phyloP scores from a whole-genome alignment of 1,140 invertebrate genomes.

The Euwallacea similis region DNA sequence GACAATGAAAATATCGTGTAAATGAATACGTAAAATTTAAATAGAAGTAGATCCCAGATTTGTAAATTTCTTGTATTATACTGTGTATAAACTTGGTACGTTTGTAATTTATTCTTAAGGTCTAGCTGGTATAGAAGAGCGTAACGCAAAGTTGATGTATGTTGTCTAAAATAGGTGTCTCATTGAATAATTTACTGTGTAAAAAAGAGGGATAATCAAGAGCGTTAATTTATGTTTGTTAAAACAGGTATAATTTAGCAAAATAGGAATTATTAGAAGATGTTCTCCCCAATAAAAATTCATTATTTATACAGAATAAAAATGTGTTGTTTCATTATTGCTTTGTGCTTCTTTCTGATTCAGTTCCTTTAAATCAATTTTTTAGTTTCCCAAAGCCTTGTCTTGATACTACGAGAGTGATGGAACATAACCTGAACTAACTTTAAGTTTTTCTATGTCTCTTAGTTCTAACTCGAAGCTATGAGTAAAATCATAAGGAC shows the following conservation, averaged over 20 bases:
- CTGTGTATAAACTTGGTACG: conserved; percentile 5
- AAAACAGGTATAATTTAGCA: conserved; percentile 3
- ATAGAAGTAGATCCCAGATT: not conserved
- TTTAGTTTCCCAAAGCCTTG: no score
- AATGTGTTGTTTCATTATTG: not conserved
- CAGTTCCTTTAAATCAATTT: no score
- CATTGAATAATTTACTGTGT: conserved; percentile 23
- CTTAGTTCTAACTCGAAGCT: no score
- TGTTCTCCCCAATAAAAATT: not conserved
- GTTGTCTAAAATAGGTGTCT: conserved; percentile 5
- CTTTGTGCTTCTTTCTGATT: no score
- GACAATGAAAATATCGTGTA: no score
- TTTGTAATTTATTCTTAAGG: not conserved
- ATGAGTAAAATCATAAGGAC: no score
- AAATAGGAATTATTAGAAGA: conserved; percentile 12
- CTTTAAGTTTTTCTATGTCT: no score
- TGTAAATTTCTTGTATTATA: not conserved
- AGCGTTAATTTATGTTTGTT: not conserved
- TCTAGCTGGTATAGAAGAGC: not conserved
- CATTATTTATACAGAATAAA: not conserved
- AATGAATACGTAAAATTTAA: no score
- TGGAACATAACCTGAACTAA: no score
- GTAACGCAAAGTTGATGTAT: not conserved
- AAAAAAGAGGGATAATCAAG: conserved; percentile 1
- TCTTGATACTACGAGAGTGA: no score